Conservation (phyloP, 2,888 invertebrate genomes). For the Phortica magna region DNA sequence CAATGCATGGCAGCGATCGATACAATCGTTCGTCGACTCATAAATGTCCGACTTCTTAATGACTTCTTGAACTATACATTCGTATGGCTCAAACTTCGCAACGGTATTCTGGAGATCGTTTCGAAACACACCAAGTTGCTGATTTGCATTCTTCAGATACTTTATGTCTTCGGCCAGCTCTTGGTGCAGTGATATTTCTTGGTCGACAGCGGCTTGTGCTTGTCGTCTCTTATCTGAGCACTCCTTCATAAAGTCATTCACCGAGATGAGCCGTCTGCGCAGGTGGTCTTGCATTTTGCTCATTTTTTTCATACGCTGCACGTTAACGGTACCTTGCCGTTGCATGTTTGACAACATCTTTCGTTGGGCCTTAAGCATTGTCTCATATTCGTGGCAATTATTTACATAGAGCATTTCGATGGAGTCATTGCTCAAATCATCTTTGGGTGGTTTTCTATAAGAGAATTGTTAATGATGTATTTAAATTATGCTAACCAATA, state of each 20-base stretch:
- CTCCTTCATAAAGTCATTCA: conserved; percentile 76
- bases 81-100: conserved; percentile 73
- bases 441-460: conserved; percentile 74
- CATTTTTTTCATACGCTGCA: conserved; percentile 68
- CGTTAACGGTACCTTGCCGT: conserved; percentile 64
- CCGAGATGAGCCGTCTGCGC: conserved; percentile 74
- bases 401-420: conserved; percentile 73
- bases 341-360: conserved; percentile 71
- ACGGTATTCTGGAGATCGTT: conserved; percentile 66
- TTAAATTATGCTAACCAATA: background rate
- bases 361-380: conserved; percentile 70
- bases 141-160: conserved; percentile 57
- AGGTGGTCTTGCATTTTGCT: conserved; percentile 67
- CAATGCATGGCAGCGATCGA: conserved; percentile 76
- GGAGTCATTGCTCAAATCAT: conserved; percentile 75
- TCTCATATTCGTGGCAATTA: conserved; percentile 72
- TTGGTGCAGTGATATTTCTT: conserved; percentile 66
- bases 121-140: conserved; percentile 65
- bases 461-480: too few species aligned
- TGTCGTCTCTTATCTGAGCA: conserved; percentile 72
- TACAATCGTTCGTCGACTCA: conserved; percentile 75
- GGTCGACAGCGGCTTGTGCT: conserved; percentile 68
- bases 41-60: conserved; percentile 70
- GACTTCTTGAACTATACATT: conserved; percentile 73
- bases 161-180: conserved; percentile 63